A percentile compares a stretch with the other conserved stretches of the same genome.
phyloP scores from a whole-genome alignment of 2,797 vertebrate species.

The Bovichtus diacanthus region DNA sequence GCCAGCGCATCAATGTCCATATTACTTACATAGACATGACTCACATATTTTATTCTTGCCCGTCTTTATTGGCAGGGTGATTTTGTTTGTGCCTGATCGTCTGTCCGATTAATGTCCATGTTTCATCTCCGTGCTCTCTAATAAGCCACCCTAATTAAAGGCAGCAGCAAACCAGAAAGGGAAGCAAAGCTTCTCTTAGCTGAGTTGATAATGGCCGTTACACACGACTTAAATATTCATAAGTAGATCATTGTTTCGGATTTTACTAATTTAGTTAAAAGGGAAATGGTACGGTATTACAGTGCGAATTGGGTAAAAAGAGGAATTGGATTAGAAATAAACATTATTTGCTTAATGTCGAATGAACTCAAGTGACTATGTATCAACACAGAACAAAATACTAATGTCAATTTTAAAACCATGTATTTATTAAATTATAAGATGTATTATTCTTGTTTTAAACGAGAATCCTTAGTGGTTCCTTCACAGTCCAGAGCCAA shows the following conservation, averaged over 20 bases:
- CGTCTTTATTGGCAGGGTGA: constrained; percentile 17
- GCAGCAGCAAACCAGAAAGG: constrained; percentile 31
- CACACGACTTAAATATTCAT: constrained; percentile 37
- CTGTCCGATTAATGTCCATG: constrained; percentile 50
- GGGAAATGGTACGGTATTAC: constrained; percentile 1
- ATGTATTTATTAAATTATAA: background rate
- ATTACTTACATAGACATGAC: background rate
- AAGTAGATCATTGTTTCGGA: constrained; percentile 16
- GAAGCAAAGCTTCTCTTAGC: constrained; percentile 9
- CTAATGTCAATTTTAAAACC: background rate
- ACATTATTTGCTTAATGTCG: background rate
- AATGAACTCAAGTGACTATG: background rate
- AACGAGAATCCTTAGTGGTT: background rate
- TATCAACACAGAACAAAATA: background rate
- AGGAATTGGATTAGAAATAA: constrained; percentile 1
- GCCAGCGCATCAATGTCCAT: background rate
- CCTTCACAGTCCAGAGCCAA: background rate
- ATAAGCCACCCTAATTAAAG: constrained; percentile 61
- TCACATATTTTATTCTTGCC: background rate
- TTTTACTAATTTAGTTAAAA: constrained; percentile 22
- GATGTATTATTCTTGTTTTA: background rate
- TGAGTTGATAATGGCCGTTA: constrained; percentile 36
- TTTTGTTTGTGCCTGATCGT: constrained; percentile 51
- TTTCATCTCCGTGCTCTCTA: constrained; percentile 56
- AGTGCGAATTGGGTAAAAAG: constrained; percentile 21